A percentile compares a stretch with the other conserved stretches of the same genome.
Evolutionary conservation across 2,888 invertebrate species (phyloP).

Genomic region (Lasiommata megera): DNA sequence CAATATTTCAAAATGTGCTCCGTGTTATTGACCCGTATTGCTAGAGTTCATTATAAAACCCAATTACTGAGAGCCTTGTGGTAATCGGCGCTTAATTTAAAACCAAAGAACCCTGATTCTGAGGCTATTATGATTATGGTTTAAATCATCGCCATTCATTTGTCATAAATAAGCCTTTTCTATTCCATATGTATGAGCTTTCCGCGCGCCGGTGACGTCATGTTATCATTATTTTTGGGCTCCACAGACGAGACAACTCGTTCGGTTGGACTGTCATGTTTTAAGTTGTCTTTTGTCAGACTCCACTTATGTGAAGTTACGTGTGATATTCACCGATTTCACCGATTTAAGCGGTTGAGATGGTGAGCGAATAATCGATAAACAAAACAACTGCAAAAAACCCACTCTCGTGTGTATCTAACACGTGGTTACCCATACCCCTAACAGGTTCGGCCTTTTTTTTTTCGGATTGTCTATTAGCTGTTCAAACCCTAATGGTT

Average conservation of each 20-base stretch:
- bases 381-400: too few species aligned
- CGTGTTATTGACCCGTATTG: slow-evolving; percentile 8
- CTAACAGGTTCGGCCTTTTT: too few species aligned
- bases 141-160: slow-evolving; percentile 30
- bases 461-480: too few species aligned
- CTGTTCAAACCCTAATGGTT: too few species aligned
- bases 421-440: too few species aligned
- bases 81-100: slow-evolving; percentile 12
- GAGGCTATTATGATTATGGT: slow-evolving; percentile 26
- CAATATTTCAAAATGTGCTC: slow-evolving; percentile 4
- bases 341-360: too few species aligned
- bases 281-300: too few species aligned
- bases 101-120: slow-evolving; percentile 25
- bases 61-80: slow-evolving; percentile 16
- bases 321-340: too few species aligned
- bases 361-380: too few species aligned
- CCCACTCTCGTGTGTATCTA: too few species aligned
- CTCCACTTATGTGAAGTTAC: too few species aligned
- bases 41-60: slow-evolving; percentile 8
- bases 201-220: slow-evolving; percentile 17
- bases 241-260: neutral
- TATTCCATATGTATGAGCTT: slow-evolving; percentile 29
- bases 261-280: too few species aligned
- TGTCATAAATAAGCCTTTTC: slow-evolving; percentile 29
- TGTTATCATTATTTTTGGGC: neutral